These are phyloP conservation scores for Drosophila punjabiensis DNA, from an alignment of 1,140 invertebrate species.

Conservation along the genomic window DNA sequence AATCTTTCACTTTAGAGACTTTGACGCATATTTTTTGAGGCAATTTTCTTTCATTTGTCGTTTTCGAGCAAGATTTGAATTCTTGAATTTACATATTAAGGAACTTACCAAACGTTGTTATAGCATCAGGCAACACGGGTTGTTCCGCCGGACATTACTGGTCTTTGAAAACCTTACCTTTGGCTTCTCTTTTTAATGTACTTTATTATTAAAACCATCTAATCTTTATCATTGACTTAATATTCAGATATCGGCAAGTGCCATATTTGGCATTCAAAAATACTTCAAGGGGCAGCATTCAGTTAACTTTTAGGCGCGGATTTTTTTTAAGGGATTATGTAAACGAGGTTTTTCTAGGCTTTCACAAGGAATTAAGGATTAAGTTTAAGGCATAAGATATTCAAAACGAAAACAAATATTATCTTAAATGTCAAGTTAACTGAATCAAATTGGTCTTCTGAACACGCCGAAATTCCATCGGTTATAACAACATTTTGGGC, in stretches of 20 bases:
- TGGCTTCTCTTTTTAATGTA: slow-evolving; percentile 38
- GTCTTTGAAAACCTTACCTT: slow-evolving; percentile 80
- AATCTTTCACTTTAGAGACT: slow-evolving; percentile 19
- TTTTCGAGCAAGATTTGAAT: slow-evolving; percentile 77
- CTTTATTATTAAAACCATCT: slow-evolving; percentile 12
- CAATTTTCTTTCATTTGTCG: slow-evolving; percentile 24
- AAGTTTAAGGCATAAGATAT: background rate
- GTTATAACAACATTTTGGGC: slow-evolving; percentile 73
- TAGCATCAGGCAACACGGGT: slow-evolving; percentile 68
- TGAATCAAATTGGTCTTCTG: slow-evolving; percentile 17
- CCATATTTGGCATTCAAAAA: slow-evolving; percentile 6
- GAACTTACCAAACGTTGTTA: slow-evolving; percentile 85
- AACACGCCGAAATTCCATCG: slow-evolving; percentile 33
- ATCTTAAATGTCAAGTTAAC: background rate
- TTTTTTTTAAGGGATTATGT: background rate
- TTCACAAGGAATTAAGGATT: slow-evolving; percentile 1
- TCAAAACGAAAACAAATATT: background rate
- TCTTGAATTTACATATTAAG: slow-evolving; percentile 70
- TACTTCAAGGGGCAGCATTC: slow-evolving; percentile 2
- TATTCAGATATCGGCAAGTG: slow-evolving; percentile 37
- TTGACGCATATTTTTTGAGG: slow-evolving; percentile 45
- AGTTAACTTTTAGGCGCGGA: slow-evolving; percentile 1
- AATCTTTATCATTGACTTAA: slow-evolving; percentile 27
- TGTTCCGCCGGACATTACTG: slow-evolving; percentile 69
- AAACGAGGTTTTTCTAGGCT: background rate